Evolutionary conservation across 2,888 invertebrate genomes (phyloP).

Genomic region (Bibio marci): DNA sequence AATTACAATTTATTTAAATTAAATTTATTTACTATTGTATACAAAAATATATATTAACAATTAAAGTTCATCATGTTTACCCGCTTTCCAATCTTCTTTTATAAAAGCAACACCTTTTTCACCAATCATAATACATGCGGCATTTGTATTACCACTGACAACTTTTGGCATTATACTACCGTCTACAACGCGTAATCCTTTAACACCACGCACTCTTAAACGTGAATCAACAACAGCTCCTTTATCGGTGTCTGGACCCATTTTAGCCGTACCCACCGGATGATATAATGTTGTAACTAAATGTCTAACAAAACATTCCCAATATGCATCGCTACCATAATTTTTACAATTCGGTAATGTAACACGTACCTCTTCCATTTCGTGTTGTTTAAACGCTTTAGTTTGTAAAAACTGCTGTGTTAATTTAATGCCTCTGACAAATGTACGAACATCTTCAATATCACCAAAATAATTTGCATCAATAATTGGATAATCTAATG

Average conservation of each 20-base stretch:
- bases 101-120: conserved; percentile 48
- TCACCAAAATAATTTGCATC: conserved; percentile 11
- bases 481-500: conserved; percentile 4
- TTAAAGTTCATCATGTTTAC: not conserved
- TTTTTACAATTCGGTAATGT: conserved; percentile 61
- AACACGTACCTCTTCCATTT: conserved; percentile 34
- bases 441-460: conserved; percentile 31
- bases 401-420: conserved; percentile 28
- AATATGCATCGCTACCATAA: conserved; percentile 53
- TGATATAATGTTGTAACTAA: conserved; percentile 62
- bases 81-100: conserved; percentile 31
- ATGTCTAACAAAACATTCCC: conserved; percentile 40
- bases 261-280: conserved; percentile 45
- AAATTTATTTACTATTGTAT: no score
- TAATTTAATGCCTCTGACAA: conserved; percentile 29
- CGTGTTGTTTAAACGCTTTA: conserved; percentile 22
- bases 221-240: conserved; percentile 38
- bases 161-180: conserved; percentile 47
- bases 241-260: conserved; percentile 34
- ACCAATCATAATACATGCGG: conserved; percentile 44
- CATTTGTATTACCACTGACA: conserved; percentile 43
- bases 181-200: conserved; percentile 41
- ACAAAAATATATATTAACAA: no score
- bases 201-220: conserved; percentile 34
- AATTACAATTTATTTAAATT: no score